Base-by-base conservation (phyloP, 1,140 invertebrate species). In the Sitobion miscanthi region DNA sequence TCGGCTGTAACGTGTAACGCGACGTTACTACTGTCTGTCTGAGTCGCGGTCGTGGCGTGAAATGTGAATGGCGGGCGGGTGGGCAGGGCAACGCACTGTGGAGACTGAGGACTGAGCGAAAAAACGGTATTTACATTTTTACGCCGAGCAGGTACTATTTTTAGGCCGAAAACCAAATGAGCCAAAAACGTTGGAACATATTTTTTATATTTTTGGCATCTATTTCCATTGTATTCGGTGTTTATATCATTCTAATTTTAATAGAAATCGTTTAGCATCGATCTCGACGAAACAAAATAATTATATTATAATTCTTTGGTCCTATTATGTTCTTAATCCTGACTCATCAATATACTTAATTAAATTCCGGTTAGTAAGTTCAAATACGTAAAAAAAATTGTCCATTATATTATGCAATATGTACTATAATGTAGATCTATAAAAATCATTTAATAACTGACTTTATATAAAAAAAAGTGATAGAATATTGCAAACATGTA, bases 161-260 rank as follows among this genome's bases (percentile, higher is more conserved):
- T 86, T 93, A 93, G 91, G 91, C 91, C 49, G 82, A 86, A 86
- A 54, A 85, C 82, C 7, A 93, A 93, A 86, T 54, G 77, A 93
- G 91, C 91, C 77, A 85, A 85, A 82, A 93, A 85, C 23, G 47
- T 93, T 93, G 9, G 25, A 86, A 54, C 47, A 42, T 77, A 77
- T 77, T 93, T 93, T 93, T 93, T 85, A 93, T 85, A 93, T 86
- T 93, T 93, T 93, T 93, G 91, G 91, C 91, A 93, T 54, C 77
- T 86, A 83, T 85, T 82, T 85, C 91, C 23, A 92, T 85, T 93
- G 82, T 93, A 45, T 45, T 47, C 38, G 89, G 25, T 20, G 38
- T 93, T 52, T 77, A 47, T 77, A 91, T 92, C 47, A n/a, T 83
- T 83, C 47, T 92, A 52, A 25, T 25, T 83, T 92, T 91, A 49